These are phyloP conservation scores for Malurus alboscapulatus DNA, from an alignment of 2,113 vertebrate species.

Conservation along the genomic window DNA sequence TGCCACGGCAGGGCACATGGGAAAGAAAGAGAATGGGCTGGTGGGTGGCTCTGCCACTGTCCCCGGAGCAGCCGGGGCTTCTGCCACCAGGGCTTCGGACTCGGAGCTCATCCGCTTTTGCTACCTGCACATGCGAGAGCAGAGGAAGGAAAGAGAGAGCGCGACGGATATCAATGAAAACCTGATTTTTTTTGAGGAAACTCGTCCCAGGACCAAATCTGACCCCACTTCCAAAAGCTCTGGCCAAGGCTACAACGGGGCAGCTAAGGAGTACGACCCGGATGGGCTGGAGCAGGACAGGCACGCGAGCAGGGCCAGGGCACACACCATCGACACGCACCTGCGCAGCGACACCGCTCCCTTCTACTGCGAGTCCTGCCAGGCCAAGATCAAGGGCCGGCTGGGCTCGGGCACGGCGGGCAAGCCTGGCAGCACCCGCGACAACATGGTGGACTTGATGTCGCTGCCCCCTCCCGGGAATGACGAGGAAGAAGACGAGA, in stretches of 20 bases:
- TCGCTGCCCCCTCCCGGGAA: conserved; percentile 92
- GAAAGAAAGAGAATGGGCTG: conserved; percentile 86
- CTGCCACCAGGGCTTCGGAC: conserved; percentile 75
- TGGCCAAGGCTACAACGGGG: conserved; percentile 73
- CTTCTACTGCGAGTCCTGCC: conserved; percentile 94
- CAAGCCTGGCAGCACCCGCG: conserved; percentile 72
- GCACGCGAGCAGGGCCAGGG: conserved; percentile 80
- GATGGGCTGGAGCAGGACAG: conserved; percentile 72
- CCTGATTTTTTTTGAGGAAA: conserved; percentile 88
- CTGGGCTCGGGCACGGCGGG: conserved; percentile 63
- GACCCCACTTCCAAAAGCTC: conserved; percentile 91
- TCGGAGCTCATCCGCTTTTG: conserved; percentile 93
- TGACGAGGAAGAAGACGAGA: conserved; percentile 82
- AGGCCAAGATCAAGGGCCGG: conserved; percentile 82
- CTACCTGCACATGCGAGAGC: conserved; percentile 93
- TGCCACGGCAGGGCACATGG: conserved; percentile 75
- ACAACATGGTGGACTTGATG: conserved; percentile 90
- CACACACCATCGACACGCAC: conserved; percentile 86
- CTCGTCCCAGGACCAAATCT: conserved; percentile 91
- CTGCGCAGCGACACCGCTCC: conserved; percentile 69
- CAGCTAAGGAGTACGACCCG: conserved; percentile 58
- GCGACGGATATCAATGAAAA: conserved; percentile 92
- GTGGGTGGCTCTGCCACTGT: conserved; percentile 77
- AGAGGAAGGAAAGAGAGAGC: conserved; percentile 86
- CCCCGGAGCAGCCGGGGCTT: conserved; percentile 73